phyloP scores from a whole-genome alignment of 2,797 vertebrate genomes.

The Tauraco hartlaubi region DNA sequence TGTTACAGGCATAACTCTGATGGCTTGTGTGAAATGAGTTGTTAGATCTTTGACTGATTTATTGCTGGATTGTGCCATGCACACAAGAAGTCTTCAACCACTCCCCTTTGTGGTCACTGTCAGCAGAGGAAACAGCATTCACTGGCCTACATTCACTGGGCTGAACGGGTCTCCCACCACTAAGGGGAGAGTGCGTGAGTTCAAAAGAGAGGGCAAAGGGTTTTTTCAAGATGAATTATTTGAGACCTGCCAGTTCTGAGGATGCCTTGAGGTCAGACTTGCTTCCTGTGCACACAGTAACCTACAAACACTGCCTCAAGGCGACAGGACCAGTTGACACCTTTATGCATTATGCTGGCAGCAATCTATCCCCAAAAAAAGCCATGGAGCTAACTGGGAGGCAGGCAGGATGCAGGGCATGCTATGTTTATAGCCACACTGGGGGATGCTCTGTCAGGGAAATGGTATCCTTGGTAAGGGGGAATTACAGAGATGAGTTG shows the following conservation, averaged over 20 bases:
- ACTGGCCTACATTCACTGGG: neutral
- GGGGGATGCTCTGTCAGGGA: neutral
- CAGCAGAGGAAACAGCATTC: neutral
- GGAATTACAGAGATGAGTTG: neutral
- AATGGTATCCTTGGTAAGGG: neutral
- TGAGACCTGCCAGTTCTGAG: neutral
- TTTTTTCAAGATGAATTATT: neutral
- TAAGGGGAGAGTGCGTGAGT: neutral
- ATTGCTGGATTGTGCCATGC: neutral
- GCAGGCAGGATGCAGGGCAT: neutral
- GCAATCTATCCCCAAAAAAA: neutral
- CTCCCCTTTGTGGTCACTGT: neutral
- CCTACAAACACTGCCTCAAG: neutral
- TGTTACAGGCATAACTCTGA: neutral
- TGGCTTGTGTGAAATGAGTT: neutral
- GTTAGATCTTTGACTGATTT: neutral
- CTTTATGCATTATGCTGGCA: fast-evolving
- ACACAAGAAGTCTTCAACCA: neutral
- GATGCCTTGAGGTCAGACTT: neutral
- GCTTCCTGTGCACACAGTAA: neutral
- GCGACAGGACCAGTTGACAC: neutral
- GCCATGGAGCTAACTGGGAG: neutral
- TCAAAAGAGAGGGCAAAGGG: neutral
- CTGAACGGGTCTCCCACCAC: neutral
- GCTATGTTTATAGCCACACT: fast-evolving